phyloP scores from a whole-genome alignment of 1,140 invertebrate genomes.

The Penaeus chinensis region DNA sequence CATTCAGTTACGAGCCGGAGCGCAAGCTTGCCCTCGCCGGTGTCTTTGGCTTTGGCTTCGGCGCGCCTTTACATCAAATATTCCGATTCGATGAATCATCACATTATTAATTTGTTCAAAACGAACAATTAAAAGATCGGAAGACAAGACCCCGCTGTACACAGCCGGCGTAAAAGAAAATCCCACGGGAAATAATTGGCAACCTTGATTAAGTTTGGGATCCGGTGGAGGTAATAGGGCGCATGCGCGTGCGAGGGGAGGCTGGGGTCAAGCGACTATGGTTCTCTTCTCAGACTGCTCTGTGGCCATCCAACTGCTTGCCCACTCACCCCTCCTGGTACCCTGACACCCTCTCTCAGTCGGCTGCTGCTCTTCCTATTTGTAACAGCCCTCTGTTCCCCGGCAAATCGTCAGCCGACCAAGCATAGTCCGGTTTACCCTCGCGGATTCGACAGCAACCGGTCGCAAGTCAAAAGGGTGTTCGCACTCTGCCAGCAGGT shows the following conservation, averaged over 20 bases:
- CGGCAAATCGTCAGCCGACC: neutral
- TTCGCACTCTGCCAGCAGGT: constrained; percentile 3
- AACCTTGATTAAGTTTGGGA: too few species aligned
- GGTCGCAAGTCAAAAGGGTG: constrained; percentile 7
- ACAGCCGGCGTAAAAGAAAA: too few species aligned
- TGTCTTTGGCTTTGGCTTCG: constrained; percentile 24
- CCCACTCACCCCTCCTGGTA: constrained; percentile 45
- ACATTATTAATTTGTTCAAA: too few species aligned
- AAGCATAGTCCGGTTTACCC: neutral
- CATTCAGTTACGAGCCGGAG: constrained; percentile 38
- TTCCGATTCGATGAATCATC: too few species aligned
- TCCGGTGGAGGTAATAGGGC: constrained; percentile 16
- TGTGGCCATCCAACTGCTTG: constrained; percentile 57
- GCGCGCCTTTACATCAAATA: neutral
- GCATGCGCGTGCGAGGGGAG: constrained; percentile 55
- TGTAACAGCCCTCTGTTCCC: neutral
- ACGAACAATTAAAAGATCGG: too few species aligned
- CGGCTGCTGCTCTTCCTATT: constrained; percentile 1
- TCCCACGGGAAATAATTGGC: too few species aligned
- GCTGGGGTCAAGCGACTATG: constrained; percentile 58
- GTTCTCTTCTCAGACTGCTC: constrained; percentile 57
- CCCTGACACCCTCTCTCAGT: constrained; percentile 1
- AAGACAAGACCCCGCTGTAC: too few species aligned
- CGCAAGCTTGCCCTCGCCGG: neutral
- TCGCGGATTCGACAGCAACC: neutral